Evolutionary conservation across 2,797 vertebrate genomes (phyloP).

Genomic region (Onychomys leucogaster): DNA sequence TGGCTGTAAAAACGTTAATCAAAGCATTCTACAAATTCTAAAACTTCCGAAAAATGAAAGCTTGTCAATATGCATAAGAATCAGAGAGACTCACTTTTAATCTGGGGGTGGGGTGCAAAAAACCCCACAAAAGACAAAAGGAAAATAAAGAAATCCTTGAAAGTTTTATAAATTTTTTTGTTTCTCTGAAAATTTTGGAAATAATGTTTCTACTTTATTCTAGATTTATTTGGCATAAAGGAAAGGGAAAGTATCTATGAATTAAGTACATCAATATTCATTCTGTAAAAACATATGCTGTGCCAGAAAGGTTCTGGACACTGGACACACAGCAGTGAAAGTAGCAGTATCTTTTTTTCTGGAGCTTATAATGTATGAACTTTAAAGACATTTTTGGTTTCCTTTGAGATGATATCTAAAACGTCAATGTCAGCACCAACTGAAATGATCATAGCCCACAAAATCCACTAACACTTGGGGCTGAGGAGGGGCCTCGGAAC

Average conservation of each 20-base stretch:
- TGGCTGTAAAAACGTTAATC: slow-evolving; percentile 29
- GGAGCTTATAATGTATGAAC: not conserved
- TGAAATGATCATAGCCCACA: not conserved
- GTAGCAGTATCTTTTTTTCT: not conserved
- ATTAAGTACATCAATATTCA: slow-evolving; percentile 24
- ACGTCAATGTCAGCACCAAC: not conserved
- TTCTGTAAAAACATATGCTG: not conserved
- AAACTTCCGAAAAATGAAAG: slow-evolving; percentile 45
- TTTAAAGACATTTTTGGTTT: slow-evolving; percentile 52
- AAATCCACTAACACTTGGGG: not conserved
- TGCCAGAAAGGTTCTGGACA: not conserved
- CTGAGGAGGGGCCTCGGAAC: no score
- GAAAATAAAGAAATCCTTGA: not conserved
- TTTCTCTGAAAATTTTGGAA: slow-evolving; percentile 39
- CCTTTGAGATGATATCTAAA: not conserved
- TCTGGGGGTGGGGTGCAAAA: not conserved
- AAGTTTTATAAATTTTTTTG: not conserved
- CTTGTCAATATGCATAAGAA: not conserved
- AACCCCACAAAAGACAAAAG: not conserved
- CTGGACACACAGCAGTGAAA: not conserved
- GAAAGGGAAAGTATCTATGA: not conserved
- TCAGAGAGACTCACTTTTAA: not conserved
- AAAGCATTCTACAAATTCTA: slow-evolving; percentile 43
- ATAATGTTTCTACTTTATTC: slow-evolving; percentile 3
- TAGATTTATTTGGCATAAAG: not conserved